Evolutionary conservation across 2,797 vertebrate genomes (phyloP).

Genomic region (Poecile montanus): DNA sequence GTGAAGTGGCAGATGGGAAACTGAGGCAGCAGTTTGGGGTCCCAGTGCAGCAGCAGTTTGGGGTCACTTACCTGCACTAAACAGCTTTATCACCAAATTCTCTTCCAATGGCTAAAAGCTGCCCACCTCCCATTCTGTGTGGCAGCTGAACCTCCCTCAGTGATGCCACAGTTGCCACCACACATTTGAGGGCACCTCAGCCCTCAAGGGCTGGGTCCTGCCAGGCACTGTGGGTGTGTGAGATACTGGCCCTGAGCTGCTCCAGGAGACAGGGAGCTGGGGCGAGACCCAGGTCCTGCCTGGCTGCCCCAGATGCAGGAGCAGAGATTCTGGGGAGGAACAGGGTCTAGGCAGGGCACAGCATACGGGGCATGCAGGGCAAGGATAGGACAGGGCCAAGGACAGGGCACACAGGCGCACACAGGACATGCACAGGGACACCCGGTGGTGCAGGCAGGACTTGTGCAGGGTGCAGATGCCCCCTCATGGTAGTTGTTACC

Average conservation of each 20-base stretch:
- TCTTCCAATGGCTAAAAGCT: background rate
- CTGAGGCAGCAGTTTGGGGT: background rate
- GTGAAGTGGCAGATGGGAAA: background rate
- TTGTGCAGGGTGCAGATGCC: background rate
- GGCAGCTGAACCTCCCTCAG: background rate
- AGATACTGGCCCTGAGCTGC: background rate
- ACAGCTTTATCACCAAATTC: background rate
- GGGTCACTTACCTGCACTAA: background rate
- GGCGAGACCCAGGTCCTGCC: background rate
- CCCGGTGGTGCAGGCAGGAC: background rate
- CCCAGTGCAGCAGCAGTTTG: accelerated
- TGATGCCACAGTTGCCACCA: background rate
- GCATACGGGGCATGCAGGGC: no score
- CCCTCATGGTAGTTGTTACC: background rate
- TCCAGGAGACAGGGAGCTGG: accelerated
- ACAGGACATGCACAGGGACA: no score
- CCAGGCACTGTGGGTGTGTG: background rate
- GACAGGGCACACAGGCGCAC: no score
- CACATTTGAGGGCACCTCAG: background rate
- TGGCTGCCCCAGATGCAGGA: background rate
- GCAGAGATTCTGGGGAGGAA: background rate
- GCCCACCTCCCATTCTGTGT: background rate
- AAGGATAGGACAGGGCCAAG: background rate
- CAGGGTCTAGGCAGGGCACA: background rate
- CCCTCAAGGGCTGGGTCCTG: accelerated